Conservation (phyloP, 2,113 vertebrate genomes). For the Lasiurus borealis region DNA sequence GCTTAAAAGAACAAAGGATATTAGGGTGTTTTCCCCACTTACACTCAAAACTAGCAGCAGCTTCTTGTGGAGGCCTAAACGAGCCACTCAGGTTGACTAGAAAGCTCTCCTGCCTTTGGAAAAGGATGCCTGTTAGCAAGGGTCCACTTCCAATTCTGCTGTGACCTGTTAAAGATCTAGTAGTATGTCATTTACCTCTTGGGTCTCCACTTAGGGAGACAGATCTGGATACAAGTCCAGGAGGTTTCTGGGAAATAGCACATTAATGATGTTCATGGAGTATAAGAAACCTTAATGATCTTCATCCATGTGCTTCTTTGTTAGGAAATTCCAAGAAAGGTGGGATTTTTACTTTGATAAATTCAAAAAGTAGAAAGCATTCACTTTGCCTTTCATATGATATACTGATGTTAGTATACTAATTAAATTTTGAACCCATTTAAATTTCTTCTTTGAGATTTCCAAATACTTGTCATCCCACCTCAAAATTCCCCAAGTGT, state of each 20-base stretch:
- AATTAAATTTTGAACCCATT: neutral
- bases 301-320: neutral
- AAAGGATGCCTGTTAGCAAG: neutral
- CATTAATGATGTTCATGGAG: neutral
- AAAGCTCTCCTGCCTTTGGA: neutral
- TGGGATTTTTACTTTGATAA: neutral
- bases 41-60: neutral
- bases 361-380: conserved; percentile 19
- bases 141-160: neutral
- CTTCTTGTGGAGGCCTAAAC: neutral
- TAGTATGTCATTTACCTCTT: neutral
- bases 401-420: neutral
- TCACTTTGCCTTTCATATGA: conserved; percentile 38
- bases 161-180: neutral
- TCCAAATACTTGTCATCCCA: neutral
- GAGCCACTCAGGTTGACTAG: neutral
- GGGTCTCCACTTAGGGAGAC: neutral
- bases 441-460: conserved; percentile 33
- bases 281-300: neutral
- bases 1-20: conserved; percentile 4
- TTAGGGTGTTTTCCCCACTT: neutral
- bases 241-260: neutral
- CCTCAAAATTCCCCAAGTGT: neutral
- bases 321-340: conserved; percentile 25
- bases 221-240: neutral